These are phyloP conservation scores for Heliconius melpomene DNA, from an alignment of 1,140 invertebrate genomes.

Conservation along the genomic window DNA sequence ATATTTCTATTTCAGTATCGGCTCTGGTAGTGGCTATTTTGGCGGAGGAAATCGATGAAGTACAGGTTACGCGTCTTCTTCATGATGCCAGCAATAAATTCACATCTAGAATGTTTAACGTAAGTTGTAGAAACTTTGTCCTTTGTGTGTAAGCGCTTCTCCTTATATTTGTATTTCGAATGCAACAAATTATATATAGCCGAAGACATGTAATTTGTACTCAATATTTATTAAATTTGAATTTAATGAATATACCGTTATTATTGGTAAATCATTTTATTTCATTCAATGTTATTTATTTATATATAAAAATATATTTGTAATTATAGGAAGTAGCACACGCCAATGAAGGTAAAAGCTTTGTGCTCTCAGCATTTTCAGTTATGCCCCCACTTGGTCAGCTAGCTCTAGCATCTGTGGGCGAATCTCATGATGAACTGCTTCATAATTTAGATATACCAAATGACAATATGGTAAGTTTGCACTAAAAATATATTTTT, in stretches of 20 bases:
- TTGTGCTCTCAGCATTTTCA: constrained; percentile 64
- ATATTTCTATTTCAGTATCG: neutral
- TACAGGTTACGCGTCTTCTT: constrained; percentile 24
- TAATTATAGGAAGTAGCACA: constrained; percentile 60
- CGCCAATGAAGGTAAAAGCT: constrained; percentile 48
- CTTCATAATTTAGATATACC: constrained; percentile 56
- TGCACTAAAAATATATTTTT: neutral
- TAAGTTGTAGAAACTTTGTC: constrained; percentile 23
- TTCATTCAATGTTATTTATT: neutral
- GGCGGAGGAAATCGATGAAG: neutral
- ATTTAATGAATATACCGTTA: no score
- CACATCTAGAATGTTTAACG: constrained; percentile 56
- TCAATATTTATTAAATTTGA: no score
- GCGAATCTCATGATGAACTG: constrained; percentile 60
- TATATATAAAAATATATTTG: neutral
- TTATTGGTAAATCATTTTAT: neutral
- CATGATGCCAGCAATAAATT: constrained; percentile 51
- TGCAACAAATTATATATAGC: no score
- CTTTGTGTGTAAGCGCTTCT: no score
- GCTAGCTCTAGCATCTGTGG: constrained; percentile 56
- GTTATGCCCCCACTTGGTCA: constrained; percentile 60
- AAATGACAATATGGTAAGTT: constrained; percentile 58
- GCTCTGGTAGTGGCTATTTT: neutral
- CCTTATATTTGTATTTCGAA: no score
- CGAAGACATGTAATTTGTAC: no score